Conservation (phyloP, 1,140 invertebrate species). For the Lordiphosa clarofinis region DNA sequence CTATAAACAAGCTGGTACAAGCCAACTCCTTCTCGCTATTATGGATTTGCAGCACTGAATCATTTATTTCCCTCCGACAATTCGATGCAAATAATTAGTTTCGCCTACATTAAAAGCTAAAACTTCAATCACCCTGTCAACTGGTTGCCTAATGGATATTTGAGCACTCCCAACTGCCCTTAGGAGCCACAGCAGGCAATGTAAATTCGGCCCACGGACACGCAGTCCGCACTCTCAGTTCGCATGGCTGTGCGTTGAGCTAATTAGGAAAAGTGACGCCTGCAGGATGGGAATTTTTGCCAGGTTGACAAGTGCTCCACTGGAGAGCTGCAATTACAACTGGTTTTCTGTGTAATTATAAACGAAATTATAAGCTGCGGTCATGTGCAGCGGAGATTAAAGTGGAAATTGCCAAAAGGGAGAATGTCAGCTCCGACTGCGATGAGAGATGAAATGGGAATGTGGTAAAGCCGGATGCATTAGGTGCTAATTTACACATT, state of each 20-base stretch:
- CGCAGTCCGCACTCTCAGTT: constrained; percentile 23
- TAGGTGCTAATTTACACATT: constrained; percentile 74
- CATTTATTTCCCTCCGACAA: not conserved
- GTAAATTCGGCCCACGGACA: constrained; percentile 5
- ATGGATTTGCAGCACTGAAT: constrained; percentile 1
- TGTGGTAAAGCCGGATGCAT: constrained; percentile 52
- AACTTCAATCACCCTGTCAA: constrained; percentile 16
- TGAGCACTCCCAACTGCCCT: constrained; percentile 2
- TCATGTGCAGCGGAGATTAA: constrained; percentile 61
- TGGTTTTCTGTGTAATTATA: constrained; percentile 68
- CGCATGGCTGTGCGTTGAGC: constrained; percentile 30
- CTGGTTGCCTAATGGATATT: constrained; percentile 29
- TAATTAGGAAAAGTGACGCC: constrained; percentile 70
- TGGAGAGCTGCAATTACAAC: constrained; percentile 13
- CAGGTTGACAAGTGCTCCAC: constrained; percentile 23
- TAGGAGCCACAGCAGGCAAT: constrained; percentile 5
- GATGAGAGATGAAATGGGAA: constrained; percentile 1
- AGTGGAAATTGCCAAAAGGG: constrained; percentile 57
- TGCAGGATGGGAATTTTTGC: constrained; percentile 51
- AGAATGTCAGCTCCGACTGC: not conserved
- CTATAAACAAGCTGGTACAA: too few species aligned
- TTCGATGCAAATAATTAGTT: constrained; percentile 3
- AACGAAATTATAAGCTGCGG: constrained; percentile 74
- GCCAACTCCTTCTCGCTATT: not conserved
- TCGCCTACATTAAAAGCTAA: not conserved